A percentile compares a stretch with the other conserved stretches of the same genome.
These are phyloP conservation scores for Antheraea pernyi DNA, from an alignment of 1,140 invertebrate genomes.

Conservation along the genomic window DNA sequence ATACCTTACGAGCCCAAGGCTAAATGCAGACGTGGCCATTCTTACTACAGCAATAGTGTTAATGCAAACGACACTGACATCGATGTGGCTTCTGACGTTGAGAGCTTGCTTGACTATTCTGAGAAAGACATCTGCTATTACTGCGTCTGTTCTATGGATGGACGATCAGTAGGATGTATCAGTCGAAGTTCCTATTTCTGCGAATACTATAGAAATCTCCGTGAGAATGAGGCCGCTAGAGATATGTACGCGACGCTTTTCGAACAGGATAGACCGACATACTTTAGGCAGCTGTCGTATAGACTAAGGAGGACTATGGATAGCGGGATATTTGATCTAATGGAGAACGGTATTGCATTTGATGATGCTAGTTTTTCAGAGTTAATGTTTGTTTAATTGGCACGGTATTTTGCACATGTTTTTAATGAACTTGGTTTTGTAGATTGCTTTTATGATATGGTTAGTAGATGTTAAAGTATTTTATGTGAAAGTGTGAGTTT, in stretches of 20 bases:
- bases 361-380: no score
- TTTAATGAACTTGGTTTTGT: neutral
- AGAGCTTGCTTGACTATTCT: constrained; percentile 45
- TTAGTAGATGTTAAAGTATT: neutral
- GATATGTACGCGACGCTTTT: constrained; percentile 44
- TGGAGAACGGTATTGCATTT: constrained; percentile 49
- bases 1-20: constrained; percentile 56
- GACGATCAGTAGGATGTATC: constrained; percentile 40
- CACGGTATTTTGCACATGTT: neutral
- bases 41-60: constrained; percentile 57
- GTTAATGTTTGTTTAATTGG: neutral
- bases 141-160: constrained; percentile 52
- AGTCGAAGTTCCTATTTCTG: constrained; percentile 48
- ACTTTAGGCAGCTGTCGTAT: constrained; percentile 55
- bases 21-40: constrained; percentile 46
- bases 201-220: constrained; percentile 46
- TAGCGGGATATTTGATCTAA: constrained; percentile 44
- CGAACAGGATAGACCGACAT: constrained; percentile 53
- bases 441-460: neutral
- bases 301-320: constrained; percentile 64
- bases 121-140: constrained; percentile 46
- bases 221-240: constrained; percentile 28
- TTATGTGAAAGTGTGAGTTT: neutral
- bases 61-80: constrained; percentile 53
- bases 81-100: constrained; percentile 36